Evolutionary conservation across 2,113 vertebrate genomes (phyloP), one percentile per base, ranked within the genome.

Genomic region (Myiagra hebetior): DNA sequence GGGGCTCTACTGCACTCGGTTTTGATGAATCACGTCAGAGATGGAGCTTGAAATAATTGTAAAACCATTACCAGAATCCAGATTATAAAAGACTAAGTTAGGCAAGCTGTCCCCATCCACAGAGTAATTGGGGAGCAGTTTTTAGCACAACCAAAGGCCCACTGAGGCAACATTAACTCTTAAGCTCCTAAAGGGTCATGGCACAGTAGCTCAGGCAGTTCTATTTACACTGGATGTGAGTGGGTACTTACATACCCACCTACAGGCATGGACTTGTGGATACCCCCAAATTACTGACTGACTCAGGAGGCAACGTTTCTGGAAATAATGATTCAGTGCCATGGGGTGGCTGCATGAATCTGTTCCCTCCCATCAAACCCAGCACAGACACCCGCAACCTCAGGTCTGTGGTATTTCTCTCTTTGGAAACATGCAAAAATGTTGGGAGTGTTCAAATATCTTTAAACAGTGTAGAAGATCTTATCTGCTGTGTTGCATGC

Each of bases 251-350:
- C 3, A 79, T 91, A 95, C 91, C 94, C 96, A 97, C 97, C 93
- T 97, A 96, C 97, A 96, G 96, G 96, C 97, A 97, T 20, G 74
- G 94, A 94, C 97, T 98, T 97, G 97, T 95, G 97, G 93, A 91
- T 96, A 75, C 94, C 95, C 95, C 96, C 97, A 98, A 98, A 98
- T 97, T 97, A 97, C 97, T 94, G 78, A 89, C 97, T 98, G 94
- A 97, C 95, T 94, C 90, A 87, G 69, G 75, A 96, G 95, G 95
- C 57, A 89, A 42, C 79, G 42, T 94, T 97, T 98, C 96, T 97
- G 97, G 94, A 97, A 96, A 92, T 74, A 94, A 89, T 98, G 98
- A 98, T 97, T 98, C 97, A 98, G 97, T 96, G 83, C 76, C 91
- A 64, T 11, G n/a, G 96, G 62, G 33, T 81, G 85, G 89, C 69